Percentiles rank a stretch among this genome's conserved stretches.
Conservation (phyloP, 2,888 invertebrate species). For the Osedax frankpressi region DNA sequence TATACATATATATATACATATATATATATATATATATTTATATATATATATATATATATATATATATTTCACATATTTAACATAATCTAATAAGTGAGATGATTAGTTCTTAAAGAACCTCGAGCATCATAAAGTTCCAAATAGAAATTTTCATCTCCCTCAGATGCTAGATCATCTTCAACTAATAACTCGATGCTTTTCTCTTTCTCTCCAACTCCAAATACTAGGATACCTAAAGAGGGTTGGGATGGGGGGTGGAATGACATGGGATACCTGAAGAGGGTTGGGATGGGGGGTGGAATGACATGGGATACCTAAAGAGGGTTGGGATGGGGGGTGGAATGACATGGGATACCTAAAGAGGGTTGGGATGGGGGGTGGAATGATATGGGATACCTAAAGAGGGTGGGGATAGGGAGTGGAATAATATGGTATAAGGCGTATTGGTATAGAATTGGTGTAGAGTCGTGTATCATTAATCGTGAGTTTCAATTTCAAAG, state of each 20-base stretch:
- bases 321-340: constrained; percentile 36
- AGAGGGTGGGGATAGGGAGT: constrained; percentile 35
- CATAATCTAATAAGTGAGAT: too few relatives aligned
- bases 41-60: too few relatives aligned
- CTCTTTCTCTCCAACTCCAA: constrained; percentile 33
- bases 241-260: constrained; percentile 32
- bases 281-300: constrained; percentile 34
- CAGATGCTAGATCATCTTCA: constrained; percentile 35
- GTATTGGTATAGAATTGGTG: too few relatives aligned
- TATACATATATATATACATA: too few relatives aligned
- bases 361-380: constrained; percentile 35
- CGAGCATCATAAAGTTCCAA: constrained; percentile 37
- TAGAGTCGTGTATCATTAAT: too few relatives aligned
- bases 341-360: constrained; percentile 32
- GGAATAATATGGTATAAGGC: neutral
- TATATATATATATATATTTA: too few relatives aligned
- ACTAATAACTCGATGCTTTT: constrained; percentile 31
- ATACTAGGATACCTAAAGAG: constrained; percentile 33
- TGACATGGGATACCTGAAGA: constrained; percentile 33
- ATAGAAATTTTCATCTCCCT: constrained; percentile 37
- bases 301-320: constrained; percentile 32
- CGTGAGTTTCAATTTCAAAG: too few relatives aligned
- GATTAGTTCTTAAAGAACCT: too few relatives aligned
- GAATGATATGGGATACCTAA: constrained; percentile 34
- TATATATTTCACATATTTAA: too few relatives aligned